These are phyloP conservation scores for Megalops cyprinoides DNA, from an alignment of 2,797 vertebrate species.

Conservation along the genomic window DNA sequence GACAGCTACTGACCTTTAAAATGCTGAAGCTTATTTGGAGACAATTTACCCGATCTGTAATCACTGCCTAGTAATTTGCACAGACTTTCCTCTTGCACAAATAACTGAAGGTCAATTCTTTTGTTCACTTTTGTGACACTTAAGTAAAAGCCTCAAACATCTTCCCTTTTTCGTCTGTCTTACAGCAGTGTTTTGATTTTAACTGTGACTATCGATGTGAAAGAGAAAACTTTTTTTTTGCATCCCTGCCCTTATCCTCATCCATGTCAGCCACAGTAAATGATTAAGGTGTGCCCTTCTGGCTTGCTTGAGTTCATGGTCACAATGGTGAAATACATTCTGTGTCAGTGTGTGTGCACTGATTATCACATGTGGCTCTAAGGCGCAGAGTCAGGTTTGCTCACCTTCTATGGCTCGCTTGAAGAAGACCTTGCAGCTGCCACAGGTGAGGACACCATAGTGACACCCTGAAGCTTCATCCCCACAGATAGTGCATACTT, in stretches of 20 bases:
- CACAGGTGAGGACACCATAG: slow-evolving; percentile 95
- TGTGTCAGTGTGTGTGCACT: too few species aligned
- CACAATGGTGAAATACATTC: not conserved
- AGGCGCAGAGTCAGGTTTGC: slow-evolving; percentile 26
- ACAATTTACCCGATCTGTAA: not conserved
- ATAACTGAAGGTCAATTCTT: too few species aligned
- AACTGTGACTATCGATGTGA: too few species aligned
- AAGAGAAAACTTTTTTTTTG: too few species aligned
- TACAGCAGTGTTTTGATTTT: too few species aligned
- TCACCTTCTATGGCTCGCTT: slow-evolving; percentile 98
- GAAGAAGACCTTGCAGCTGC: slow-evolving; percentile 99
- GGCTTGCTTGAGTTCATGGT: not conserved
- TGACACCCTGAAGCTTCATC: slow-evolving; percentile 98
- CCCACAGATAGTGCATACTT: slow-evolving; percentile 91
- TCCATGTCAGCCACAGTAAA: not conserved
- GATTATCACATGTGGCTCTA: not conserved
- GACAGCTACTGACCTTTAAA: slow-evolving; percentile 63
- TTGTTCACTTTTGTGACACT: too few species aligned
- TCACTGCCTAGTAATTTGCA: not conserved
- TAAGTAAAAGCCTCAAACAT: too few species aligned
- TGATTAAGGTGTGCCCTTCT: not conserved
- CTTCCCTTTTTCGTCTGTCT: too few species aligned
- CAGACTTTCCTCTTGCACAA: not conserved
- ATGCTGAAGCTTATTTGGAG: slow-evolving; percentile 22
- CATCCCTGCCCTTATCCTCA: too few species aligned